These are phyloP conservation scores for Cheilosia grossa DNA, from an alignment of 2,888 invertebrate genomes.

Conservation along the genomic window DNA sequence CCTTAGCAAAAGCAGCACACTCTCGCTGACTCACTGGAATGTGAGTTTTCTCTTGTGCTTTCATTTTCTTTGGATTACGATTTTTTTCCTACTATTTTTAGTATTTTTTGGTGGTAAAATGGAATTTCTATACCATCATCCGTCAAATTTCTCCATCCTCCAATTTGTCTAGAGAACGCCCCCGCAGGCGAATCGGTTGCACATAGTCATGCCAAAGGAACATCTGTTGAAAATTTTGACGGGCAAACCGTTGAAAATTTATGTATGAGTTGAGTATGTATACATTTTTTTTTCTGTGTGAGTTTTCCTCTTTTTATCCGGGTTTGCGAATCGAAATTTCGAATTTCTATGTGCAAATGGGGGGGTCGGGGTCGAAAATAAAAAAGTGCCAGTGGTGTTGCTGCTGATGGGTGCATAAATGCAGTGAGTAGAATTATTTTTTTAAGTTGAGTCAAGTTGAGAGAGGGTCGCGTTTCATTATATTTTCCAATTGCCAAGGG, in stretches of 20 bases:
- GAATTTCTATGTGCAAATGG: slow-evolving; percentile 6
- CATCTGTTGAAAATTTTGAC: slow-evolving; percentile 55
- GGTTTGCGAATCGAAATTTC: slow-evolving; percentile 28
- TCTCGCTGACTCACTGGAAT: slow-evolving; percentile 63
- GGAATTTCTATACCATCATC: slow-evolving; percentile 68
- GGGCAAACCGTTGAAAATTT: slow-evolving; percentile 17
- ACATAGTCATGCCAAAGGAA: slow-evolving; percentile 48
- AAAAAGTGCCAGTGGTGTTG: background rate
- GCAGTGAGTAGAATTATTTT: background rate
- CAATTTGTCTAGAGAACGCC: slow-evolving; percentile 63
- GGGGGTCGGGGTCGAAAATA: background rate
- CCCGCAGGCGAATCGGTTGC: slow-evolving; percentile 50
- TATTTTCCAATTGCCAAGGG: slow-evolving; percentile 4
- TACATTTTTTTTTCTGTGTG: background rate
- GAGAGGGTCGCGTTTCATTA: slow-evolving; percentile 35
- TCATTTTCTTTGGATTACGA: slow-evolving; percentile 44
- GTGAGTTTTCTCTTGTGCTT: slow-evolving; percentile 49
- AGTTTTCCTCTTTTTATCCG: slow-evolving; percentile 6
- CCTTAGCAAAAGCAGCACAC: slow-evolving; percentile 30
- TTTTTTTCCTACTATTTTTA: no score
- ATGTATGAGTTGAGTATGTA: background rate
- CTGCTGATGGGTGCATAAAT: slow-evolving; percentile 18
- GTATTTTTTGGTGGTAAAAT: slow-evolving; percentile 26
- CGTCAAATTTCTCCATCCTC: slow-evolving; percentile 60
- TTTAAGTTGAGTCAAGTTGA: slow-evolving; percentile 11